A percentile compares a stretch with the other conserved stretches of the same genome.
Evolutionary conservation across 2,113 vertebrate species (phyloP).

Genomic region (Hydropotes inermis): DNA sequence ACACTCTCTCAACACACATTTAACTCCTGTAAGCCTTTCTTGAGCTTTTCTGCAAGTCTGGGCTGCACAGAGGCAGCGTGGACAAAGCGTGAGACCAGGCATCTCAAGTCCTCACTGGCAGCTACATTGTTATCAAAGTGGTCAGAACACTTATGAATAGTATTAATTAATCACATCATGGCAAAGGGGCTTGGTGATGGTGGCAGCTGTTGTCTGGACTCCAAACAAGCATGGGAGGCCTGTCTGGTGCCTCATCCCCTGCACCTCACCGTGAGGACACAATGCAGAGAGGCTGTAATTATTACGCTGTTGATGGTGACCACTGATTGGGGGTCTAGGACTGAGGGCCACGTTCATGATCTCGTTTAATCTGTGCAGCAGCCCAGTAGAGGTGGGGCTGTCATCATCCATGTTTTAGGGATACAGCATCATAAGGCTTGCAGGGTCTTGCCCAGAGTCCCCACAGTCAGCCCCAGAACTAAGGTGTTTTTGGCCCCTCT

Average conservation of each 20-base stretch:
- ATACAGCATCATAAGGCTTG: neutral
- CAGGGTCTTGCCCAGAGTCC: neutral
- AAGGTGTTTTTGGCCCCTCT: neutral
- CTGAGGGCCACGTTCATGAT: rapidly evolving
- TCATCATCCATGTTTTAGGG: neutral
- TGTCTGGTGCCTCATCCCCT: rapidly evolving
- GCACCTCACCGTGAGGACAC: rapidly evolving
- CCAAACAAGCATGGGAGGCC: neutral
- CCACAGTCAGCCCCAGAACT: neutral
- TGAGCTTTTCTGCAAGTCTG: neutral
- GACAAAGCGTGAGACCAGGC: neutral
- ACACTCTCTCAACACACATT: neutral
- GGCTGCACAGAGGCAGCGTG: neutral
- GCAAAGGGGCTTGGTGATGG: neutral
- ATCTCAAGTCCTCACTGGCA: neutral
- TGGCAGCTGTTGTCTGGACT: neutral
- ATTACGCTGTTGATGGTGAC: rapidly evolving
- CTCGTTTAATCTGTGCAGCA: rapidly evolving
- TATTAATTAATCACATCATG: neutral
- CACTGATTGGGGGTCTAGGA: rapidly evolving
- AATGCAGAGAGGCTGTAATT: rapidly evolving
- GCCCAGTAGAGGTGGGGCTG: rapidly evolving
- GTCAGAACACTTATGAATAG: neutral
- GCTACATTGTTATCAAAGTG: neutral
- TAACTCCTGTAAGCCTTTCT: neutral